Percentiles rank a stretch among this genome's conserved stretches.
Conservation (phyloP, 2,113 vertebrate species). For the Amazona guildingii region DNA sequence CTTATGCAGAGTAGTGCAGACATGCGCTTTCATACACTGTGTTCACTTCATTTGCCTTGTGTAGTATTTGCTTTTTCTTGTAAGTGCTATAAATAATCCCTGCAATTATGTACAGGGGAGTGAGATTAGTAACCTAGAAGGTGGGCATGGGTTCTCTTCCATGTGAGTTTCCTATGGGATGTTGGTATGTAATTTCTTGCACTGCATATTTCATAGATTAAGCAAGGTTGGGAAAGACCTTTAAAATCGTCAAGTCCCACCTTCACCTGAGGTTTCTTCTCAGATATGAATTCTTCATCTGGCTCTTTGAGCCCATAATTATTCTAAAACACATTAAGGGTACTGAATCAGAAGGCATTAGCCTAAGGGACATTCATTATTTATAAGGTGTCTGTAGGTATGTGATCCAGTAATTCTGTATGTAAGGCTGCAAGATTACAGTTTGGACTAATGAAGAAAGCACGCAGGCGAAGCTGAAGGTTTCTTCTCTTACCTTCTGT, state of each 20-base stretch:
- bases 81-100: not conserved
- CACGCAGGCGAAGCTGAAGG: not conserved
- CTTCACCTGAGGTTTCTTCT: not conserved
- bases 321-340: not conserved
- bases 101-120: not conserved
- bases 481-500: not conserved
- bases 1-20: not conserved
- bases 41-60: not conserved
- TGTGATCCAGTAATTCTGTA: not conserved
- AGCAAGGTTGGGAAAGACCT: not conserved
- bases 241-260: not conserved
- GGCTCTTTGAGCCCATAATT: not conserved
- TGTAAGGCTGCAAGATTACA: not conserved
- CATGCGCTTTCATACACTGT: fast-evolving
- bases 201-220: not conserved
- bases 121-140: not conserved
- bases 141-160: not conserved
- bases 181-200: not conserved
- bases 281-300: not conserved
- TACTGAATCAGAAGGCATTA: not conserved
- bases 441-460: not conserved
- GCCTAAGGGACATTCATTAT: not conserved
- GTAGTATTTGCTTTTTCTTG: not conserved
- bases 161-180: not conserved
- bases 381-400: not conserved